A percentile compares a stretch with the other conserved stretches of the same genome.
Conservation (phyloP, 2,888 invertebrate species). For the Osmoderma eremita region DNA sequence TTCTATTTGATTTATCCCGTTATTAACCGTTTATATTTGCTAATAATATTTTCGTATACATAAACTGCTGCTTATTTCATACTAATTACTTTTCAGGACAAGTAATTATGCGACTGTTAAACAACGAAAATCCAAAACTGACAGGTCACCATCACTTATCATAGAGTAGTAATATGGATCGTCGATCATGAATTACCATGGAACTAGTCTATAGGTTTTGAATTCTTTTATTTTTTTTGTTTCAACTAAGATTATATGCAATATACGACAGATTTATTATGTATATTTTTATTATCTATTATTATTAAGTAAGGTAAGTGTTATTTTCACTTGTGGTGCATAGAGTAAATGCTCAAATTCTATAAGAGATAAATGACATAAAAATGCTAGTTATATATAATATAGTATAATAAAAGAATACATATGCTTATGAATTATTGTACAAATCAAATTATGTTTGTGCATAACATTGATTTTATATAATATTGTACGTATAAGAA, state of each 20-base stretch:
- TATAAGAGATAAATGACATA: neutral
- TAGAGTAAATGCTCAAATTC: constrained; percentile 22
- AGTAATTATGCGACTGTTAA: constrained; percentile 91
- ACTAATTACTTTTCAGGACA: constrained; percentile 70
- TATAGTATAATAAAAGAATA: neutral
- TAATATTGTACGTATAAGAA: too few relatives aligned
- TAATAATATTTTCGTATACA: neutral
- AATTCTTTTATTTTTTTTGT: constrained; percentile 10
- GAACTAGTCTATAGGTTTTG: constrained; percentile 44
- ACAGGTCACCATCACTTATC: constrained; percentile 82
- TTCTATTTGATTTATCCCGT: too few relatives aligned
- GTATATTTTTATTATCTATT: constrained; percentile 23
- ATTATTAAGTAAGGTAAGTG: constrained; percentile 6
- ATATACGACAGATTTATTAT: neutral
- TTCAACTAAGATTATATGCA: neutral
- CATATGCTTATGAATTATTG: neutral
- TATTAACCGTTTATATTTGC: too few relatives aligned
- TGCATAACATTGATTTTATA: too few relatives aligned
- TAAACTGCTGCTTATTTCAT: constrained; percentile 1
- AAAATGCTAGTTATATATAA: neutral
- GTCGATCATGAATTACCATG: constrained; percentile 43
- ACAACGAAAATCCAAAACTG: constrained; percentile 86
- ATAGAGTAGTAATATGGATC: constrained; percentile 51
- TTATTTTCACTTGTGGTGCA: constrained; percentile 6
- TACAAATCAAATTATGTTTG: neutral